These are phyloP conservation scores for Oscheius myriophilus DNA, from an alignment of 2,888 invertebrate genomes.

Conservation along the genomic window DNA sequence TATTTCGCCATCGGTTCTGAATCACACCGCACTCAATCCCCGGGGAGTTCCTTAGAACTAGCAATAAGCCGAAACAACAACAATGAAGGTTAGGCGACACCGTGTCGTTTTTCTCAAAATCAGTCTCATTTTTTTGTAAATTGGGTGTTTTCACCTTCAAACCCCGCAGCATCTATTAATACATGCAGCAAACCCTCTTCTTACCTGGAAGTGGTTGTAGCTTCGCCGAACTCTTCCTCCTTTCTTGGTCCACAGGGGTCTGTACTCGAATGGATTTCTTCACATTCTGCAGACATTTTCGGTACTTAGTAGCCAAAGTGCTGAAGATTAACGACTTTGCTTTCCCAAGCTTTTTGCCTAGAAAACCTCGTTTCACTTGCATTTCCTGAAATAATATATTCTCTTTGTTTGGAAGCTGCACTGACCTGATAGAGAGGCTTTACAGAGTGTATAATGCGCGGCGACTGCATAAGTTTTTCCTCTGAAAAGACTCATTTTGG, in stretches of 20 bases:
- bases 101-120: too few species aligned
- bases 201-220: conserved; percentile 52
- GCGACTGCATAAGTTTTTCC: conserved; percentile 16
- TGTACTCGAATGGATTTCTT: conserved; percentile 42
- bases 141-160: too few species aligned
- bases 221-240: conserved; percentile 52
- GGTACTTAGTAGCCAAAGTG: conserved; percentile 37
- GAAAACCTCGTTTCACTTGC: conserved; percentile 43
- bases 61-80: too few species aligned
- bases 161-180: too few species aligned
- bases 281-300: conserved; percentile 43
- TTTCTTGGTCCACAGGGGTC: conserved; percentile 40
- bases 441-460: conserved; percentile 22
- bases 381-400: conserved; percentile 40
- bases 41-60: neutral
- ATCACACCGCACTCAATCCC: neutral
- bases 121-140: too few species aligned
- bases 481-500: conserved; percentile 1
- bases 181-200: neutral
- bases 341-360: conserved; percentile 44
- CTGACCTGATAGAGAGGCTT: conserved; percentile 20
- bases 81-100: too few species aligned
- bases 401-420: neutral
- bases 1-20: conserved; percentile 17
- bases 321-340: conserved; percentile 36